phyloP scores from a whole-genome alignment of 2,113 vertebrate species.

The Corythaeola cristata region DNA sequence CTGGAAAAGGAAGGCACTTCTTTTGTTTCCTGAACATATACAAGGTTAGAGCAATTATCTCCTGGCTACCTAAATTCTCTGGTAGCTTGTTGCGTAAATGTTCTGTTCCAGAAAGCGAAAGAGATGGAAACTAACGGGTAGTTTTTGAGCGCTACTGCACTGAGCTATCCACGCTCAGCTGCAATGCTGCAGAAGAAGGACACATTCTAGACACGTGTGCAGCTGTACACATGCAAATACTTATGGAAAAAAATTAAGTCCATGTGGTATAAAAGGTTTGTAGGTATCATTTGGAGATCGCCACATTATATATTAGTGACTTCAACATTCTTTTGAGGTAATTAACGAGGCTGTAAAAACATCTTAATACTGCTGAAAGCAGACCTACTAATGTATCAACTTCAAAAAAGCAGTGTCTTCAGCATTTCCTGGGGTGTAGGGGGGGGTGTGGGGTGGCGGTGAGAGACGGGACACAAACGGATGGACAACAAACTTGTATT shows the following conservation, averaged over 20 bases:
- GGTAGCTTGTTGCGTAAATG: background rate
- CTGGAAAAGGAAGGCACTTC: background rate
- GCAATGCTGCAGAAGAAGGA: background rate
- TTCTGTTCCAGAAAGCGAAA: background rate
- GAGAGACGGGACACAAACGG: too few species aligned
- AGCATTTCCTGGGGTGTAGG: background rate
- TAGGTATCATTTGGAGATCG: background rate
- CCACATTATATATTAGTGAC: background rate
- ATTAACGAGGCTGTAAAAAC: conserved; percentile 20
- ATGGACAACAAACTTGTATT: background rate
- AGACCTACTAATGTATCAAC: background rate
- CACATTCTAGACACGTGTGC: background rate
- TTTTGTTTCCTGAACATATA: background rate
- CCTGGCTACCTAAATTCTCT: background rate
- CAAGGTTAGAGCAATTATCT: background rate
- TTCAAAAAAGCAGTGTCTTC: background rate
- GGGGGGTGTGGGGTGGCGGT: too few species aligned
- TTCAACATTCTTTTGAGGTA: background rate
- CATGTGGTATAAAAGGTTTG: background rate
- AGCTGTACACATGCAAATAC: background rate
- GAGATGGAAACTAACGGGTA: background rate
- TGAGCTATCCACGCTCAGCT: background rate
- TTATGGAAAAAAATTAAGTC: background rate
- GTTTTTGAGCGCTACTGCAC: background rate
- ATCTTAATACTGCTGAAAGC: background rate